These are phyloP conservation scores for Gambusia yucatana DNA, from an alignment of 2,797 vertebrate species.

Conservation along the genomic window DNA sequence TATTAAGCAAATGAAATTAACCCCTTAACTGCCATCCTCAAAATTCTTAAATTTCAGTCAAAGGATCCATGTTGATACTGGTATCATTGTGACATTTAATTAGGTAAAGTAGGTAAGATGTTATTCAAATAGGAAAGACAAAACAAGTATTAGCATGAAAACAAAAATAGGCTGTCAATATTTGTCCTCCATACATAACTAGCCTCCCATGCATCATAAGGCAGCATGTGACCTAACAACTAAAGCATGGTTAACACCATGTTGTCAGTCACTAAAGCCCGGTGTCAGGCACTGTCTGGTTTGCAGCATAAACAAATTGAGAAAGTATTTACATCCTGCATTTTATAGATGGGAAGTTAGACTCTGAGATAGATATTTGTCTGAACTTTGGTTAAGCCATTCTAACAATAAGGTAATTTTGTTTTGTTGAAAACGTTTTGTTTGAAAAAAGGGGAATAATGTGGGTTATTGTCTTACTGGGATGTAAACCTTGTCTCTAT, in stretches of 20 bases:
- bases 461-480: background rate
- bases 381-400: background rate
- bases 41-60: too few relatives aligned
- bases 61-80: too few relatives aligned
- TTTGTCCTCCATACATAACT: background rate
- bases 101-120: background rate
- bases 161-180: background rate
- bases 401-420: background rate
- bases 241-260: background rate
- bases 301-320: background rate
- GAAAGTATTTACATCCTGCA: background rate
- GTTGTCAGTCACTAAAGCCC: background rate
- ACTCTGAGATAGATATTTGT: background rate
- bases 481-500: background rate
- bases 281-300: background rate
- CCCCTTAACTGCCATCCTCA: too few relatives aligned
- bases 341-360: background rate
- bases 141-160: background rate
- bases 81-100: too few relatives aligned
- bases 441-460: background rate
- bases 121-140: background rate
- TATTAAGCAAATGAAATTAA: background rate
- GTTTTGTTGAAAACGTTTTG: background rate
- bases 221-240: background rate
- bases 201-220: conserved; percentile 6